Conservation (phyloP, 2,113 vertebrate species). For the Pteropus alecto region DNA sequence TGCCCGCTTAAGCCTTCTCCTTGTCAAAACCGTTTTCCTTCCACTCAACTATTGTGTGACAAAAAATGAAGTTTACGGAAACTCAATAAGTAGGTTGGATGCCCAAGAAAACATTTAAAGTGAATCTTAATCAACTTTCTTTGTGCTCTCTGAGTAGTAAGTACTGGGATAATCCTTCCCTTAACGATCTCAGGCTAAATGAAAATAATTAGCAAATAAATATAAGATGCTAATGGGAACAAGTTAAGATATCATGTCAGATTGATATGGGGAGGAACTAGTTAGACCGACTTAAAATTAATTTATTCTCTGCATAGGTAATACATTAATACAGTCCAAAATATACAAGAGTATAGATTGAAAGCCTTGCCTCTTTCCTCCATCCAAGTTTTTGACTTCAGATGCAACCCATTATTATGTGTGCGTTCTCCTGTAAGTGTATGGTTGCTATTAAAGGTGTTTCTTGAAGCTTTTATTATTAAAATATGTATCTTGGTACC, state of each 20-base stretch:
- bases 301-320: neutral
- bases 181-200: neutral
- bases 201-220: constrained; percentile 16
- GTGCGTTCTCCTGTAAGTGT: constrained; percentile 3
- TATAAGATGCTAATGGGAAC: neutral
- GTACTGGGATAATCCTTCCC: neutral
- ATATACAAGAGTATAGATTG: neutral
- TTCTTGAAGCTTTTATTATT: constrained; percentile 45
- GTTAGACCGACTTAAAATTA: neutral
- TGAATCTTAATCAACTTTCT: neutral
- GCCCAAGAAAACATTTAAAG: constrained; percentile 21
- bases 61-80: constrained; percentile 13
- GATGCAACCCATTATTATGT: constrained; percentile 7
- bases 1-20: neutral
- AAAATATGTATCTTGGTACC: constrained; percentile 9
- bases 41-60: neutral
- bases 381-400: neutral
- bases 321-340: neutral
- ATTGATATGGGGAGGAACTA: neutral
- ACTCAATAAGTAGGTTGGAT: neutral
- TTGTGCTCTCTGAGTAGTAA: neutral
- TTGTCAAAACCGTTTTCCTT: neutral
- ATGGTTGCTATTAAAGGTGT: constrained; percentile 13
- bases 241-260: neutral
- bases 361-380: neutral